Percentiles rank a stretch among this genome's conserved stretches.
Evolutionary conservation across 1,140 invertebrate species (phyloP).

Genomic region (Halyomorpha halys): DNA sequence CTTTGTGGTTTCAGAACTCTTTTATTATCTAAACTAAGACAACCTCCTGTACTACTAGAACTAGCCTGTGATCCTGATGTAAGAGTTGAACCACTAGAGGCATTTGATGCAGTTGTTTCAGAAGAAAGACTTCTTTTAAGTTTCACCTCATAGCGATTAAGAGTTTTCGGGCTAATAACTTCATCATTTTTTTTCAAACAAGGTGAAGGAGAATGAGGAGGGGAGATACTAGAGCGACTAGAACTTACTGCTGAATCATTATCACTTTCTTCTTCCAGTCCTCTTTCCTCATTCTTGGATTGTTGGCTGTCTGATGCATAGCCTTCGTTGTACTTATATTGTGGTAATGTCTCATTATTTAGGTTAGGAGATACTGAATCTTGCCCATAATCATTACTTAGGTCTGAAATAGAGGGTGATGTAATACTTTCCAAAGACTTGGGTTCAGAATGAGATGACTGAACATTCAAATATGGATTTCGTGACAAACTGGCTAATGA

Average conservation of each 20-base stretch:
- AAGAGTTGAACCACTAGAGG: slow-evolving; percentile 45
- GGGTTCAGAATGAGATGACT: slow-evolving; percentile 31
- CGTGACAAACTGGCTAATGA: slow-evolving; percentile 6
- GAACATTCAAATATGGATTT: slow-evolving; percentile 10
- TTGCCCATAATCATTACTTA: slow-evolving; percentile 47
- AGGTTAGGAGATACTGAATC: slow-evolving; percentile 17
- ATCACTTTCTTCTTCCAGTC: slow-evolving; percentile 57
- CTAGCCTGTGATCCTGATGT: slow-evolving; percentile 52
- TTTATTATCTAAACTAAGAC: slow-evolving; percentile 40
- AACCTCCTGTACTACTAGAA: slow-evolving; percentile 45
- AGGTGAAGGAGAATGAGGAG: slow-evolving; percentile 48
- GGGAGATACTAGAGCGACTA: slow-evolving; percentile 59
- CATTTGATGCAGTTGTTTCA: slow-evolving; percentile 48
- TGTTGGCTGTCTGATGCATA: slow-evolving; percentile 35
- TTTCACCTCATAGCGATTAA: slow-evolving; percentile 39
- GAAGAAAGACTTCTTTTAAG: slow-evolving; percentile 46
- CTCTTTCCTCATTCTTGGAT: slow-evolving; percentile 30
- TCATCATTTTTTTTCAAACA: slow-evolving; percentile 31
- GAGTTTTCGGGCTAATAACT: slow-evolving; percentile 38
- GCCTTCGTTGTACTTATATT: slow-evolving; percentile 39
- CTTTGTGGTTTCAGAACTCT: slow-evolving; percentile 63
- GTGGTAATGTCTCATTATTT: slow-evolving; percentile 33
- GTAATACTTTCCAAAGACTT: slow-evolving; percentile 50
- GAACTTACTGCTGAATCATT: slow-evolving; percentile 77
- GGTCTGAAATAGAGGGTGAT: slow-evolving; percentile 42